Conservation (phyloP, 2,113 vertebrate genomes). For the Brachionichthys hirsutus region DNA sequence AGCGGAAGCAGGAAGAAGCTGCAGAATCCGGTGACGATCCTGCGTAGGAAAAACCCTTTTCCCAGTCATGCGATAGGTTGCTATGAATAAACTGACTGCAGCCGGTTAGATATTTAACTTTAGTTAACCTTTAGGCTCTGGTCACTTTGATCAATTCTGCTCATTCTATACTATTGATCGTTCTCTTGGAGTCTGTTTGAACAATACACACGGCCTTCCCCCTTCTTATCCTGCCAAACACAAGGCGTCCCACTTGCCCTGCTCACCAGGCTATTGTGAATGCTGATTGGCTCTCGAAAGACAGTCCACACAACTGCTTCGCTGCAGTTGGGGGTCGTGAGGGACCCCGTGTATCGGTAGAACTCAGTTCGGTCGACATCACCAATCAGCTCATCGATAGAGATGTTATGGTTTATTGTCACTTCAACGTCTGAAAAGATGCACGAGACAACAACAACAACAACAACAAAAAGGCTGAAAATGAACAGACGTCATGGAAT, state of each 20-base stretch:
- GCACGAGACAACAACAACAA: background rate
- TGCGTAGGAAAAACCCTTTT: too few species aligned
- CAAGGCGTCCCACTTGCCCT: background rate
- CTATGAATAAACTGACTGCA: too few species aligned
- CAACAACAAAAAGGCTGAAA: too few species aligned
- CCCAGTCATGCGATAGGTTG: too few species aligned
- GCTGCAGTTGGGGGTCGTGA: constrained; percentile 72
- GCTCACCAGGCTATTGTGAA: constrained; percentile 56
- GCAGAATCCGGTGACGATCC: too few species aligned
- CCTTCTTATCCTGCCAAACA: background rate
- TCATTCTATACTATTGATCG: background rate
- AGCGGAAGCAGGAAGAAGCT: too few species aligned
- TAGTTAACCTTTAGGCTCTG: too few species aligned
- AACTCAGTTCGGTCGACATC: constrained; percentile 64
- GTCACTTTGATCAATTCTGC: too few species aligned
- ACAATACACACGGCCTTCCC: background rate
- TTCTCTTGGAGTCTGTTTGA: background rate
- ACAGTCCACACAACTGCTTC: constrained; percentile 78
- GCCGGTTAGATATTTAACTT: too few species aligned
- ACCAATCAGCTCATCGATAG: constrained; percentile 68
- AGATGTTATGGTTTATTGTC: constrained; percentile 14
- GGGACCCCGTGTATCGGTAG: constrained; percentile 77
- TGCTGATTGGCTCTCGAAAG: constrained; percentile 72
- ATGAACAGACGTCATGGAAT: too few species aligned
- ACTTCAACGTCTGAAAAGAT: constrained; percentile 9